phyloP scores from a whole-genome alignment of 1,140 invertebrate species.

The Drepana arcuata region DNA sequence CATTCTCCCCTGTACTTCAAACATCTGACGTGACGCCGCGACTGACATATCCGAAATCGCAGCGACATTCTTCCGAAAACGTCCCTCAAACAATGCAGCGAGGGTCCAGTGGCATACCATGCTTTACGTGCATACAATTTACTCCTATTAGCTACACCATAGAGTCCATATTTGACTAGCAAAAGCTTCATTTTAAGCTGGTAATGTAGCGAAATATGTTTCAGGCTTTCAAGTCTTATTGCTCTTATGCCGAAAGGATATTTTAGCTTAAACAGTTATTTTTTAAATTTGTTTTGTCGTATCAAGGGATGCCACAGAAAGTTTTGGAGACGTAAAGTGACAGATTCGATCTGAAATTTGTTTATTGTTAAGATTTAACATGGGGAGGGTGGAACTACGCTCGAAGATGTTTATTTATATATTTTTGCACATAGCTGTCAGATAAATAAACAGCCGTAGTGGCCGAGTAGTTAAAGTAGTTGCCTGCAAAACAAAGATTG shows the following conservation, averaged over 20 bases:
- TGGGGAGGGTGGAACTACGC: conserved; percentile 10
- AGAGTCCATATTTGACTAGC: conserved; percentile 4
- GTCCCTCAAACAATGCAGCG: conserved; percentile 43
- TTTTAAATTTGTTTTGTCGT: conserved; percentile 9
- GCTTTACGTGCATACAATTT: neutral
- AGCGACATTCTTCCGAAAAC: conserved; percentile 57
- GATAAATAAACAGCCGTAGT: no score
- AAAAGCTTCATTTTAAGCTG: neutral
- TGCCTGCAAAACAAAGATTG: no score
- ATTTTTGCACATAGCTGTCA: no score
- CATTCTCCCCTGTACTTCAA: conserved; percentile 17
- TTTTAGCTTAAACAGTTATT: conserved; percentile 13
- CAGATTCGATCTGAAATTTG: conserved; percentile 63
- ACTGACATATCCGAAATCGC: conserved; percentile 65
- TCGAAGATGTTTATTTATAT: no score
- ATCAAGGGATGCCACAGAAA: conserved; percentile 22
- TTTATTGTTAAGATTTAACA: conserved; percentile 49
- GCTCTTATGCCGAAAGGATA: conserved; percentile 8
- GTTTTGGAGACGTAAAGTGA: conserved; percentile 46
- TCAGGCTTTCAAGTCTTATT: conserved; percentile 6
- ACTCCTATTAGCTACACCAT: neutral
- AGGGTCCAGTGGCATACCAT: conserved; percentile 23
- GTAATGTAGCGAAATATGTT: conserved; percentile 1
- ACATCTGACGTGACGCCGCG: conserved; percentile 47
- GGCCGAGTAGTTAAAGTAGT: no score